Evolutionary conservation across 1,140 invertebrate species (phyloP).

Genomic region (Meteorus sp.): DNA sequence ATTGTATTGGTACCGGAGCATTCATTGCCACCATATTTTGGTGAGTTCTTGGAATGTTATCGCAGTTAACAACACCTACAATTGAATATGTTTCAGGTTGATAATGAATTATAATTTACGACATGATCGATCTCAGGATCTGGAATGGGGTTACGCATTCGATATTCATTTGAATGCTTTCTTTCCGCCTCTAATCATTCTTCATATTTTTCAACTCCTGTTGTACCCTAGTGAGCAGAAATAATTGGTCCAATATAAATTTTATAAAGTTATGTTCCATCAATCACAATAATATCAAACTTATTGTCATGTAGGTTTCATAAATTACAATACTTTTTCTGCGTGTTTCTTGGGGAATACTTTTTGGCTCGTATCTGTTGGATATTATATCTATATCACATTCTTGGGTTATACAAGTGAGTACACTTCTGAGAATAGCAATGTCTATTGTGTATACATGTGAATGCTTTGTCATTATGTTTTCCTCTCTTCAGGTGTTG

Average conservation of each 20-base stretch:
- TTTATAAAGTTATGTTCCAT: too few species aligned
- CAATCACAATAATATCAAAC: too few species aligned
- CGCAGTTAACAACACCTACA: constrained; percentile 9
- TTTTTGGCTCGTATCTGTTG: constrained; percentile 88
- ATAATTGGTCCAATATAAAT: too few species aligned
- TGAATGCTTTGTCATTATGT: constrained; percentile 11
- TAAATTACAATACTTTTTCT: constrained; percentile 74
- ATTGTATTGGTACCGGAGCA: constrained; percentile 88
- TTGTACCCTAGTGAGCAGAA: constrained; percentile 79
- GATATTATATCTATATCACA: constrained; percentile 97
- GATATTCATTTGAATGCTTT: constrained; percentile 99
- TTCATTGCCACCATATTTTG: constrained; percentile 89
- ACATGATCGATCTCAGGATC: constrained; percentile 72
- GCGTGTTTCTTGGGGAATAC: constrained; percentile 88
- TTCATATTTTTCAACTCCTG: constrained; percentile 91
- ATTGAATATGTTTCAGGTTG: constrained; percentile 67
- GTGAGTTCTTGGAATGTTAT: constrained; percentile 59
- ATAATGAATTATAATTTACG: constrained; percentile 86
- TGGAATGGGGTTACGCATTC: constrained; percentile 99
- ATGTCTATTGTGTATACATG: constrained; percentile 13
- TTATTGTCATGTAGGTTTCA: constrained; percentile 75
- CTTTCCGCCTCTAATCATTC: constrained; percentile 90
- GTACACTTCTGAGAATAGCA: constrained; percentile 47
- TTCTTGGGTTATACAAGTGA: constrained; percentile 97
- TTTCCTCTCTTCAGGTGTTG: constrained; percentile 72